Evolutionary conservation across 1,140 invertebrate genomes (phyloP).

Genomic region (Lordiphosa collinella): DNA sequence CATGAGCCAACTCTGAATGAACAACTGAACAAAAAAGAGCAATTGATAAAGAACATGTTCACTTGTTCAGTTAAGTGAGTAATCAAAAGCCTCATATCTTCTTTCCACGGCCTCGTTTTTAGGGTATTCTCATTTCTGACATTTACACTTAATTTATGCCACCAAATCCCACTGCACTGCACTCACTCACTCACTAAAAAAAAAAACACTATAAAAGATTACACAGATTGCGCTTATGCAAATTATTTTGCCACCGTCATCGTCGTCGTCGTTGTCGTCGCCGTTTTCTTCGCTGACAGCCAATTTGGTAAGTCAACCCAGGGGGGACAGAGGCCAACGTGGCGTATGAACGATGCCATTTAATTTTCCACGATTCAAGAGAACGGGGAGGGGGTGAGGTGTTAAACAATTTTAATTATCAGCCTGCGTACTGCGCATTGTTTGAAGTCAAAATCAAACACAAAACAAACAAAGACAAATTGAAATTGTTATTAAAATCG

Average conservation of each 20-base stretch:
- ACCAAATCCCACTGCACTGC: constrained; percentile 18
- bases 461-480: constrained; percentile 45
- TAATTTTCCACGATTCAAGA: background rate
- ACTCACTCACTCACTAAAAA: background rate
- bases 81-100: too few species aligned
- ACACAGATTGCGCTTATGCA: constrained; percentile 53
- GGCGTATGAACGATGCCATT: constrained; percentile 44
- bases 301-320: constrained; percentile 44
- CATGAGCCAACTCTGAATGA: too few species aligned
- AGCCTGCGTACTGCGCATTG: constrained; percentile 32
- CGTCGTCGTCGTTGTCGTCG: constrained; percentile 10
- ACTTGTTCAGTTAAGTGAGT: too few species aligned
- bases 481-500: constrained; percentile 59
- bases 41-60: too few species aligned
- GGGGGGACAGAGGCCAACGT: constrained; percentile 19
- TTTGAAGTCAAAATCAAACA: background rate
- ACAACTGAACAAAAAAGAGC: too few species aligned
- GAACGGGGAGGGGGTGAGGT: constrained; percentile 1
- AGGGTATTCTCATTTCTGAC: constrained; percentile 23
- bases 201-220: constrained; percentile 29
- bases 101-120: background rate
- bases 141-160: constrained; percentile 59
- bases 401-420: constrained; percentile 68
- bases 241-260: constrained; percentile 53
- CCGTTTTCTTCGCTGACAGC: constrained; percentile 21